A percentile compares a stretch with the other conserved stretches of the same genome.
Evolutionary conservation across 1,140 invertebrate species (phyloP).

Genomic region (Globodera ellingtonae): DNA sequence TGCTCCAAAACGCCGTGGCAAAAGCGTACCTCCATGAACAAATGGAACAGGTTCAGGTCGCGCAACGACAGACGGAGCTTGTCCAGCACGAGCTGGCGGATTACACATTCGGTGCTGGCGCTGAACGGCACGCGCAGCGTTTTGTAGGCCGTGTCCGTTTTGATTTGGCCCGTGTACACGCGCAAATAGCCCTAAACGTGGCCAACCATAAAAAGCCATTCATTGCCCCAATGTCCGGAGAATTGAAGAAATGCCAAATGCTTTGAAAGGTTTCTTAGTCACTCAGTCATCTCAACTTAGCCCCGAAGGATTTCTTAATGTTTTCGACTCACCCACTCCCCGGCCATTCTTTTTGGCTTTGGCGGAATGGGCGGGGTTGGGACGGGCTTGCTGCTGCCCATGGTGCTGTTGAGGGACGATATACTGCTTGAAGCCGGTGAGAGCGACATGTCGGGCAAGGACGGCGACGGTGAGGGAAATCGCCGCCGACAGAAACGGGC

Average conservation of each 20-base stretch:
- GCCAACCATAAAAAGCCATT: no score
- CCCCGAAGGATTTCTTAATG: no score
- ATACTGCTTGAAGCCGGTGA: neutral
- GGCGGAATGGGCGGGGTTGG: neutral
- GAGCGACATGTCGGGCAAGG: constrained; percentile 24
- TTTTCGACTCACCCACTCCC: neutral
- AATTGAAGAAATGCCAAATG: neutral
- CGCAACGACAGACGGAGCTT: constrained; percentile 47
- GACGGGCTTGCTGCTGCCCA: neutral
- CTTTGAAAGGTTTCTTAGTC: neutral
- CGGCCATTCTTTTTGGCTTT: neutral
- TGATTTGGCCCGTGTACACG: constrained; percentile 49
- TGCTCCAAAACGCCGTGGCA: no score
- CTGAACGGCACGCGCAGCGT: constrained; percentile 38
- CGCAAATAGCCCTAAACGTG: constrained; percentile 44
- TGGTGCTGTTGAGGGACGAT: neutral
- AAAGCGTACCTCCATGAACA: constrained; percentile 49
- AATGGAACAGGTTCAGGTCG: constrained; percentile 49
- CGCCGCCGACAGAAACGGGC: neutral
- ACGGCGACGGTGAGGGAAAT: constrained; percentile 35
- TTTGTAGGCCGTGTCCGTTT: constrained; percentile 56
- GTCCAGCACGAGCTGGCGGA: constrained; percentile 36
- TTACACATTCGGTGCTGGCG: constrained; percentile 32
- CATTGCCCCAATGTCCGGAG: neutral
- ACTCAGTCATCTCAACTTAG: no score